These are phyloP conservation scores for Ceratitis capitata DNA, from an alignment of 1,140 invertebrate genomes.

Conservation along the genomic window DNA sequence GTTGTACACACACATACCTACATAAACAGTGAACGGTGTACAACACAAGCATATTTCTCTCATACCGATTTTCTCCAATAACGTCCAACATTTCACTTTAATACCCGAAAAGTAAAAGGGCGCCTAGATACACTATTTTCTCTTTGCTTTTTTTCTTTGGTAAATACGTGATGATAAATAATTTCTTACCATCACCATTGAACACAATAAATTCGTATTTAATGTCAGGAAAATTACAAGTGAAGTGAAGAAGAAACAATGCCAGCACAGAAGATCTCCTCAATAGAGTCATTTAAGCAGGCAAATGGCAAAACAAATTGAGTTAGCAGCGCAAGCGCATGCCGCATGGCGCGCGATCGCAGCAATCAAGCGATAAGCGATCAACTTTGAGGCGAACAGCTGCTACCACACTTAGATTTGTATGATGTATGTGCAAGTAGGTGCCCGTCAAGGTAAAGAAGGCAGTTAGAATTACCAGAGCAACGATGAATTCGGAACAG, in stretches of 20 bases:
- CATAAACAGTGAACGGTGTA: too few species aligned
- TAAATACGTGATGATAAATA: neutral
- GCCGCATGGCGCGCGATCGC: neutral
- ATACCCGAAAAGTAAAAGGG: neutral
- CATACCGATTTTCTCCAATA: neutral
- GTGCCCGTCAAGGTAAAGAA: neutral
- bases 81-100: neutral
- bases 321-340: neutral
- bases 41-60: neutral
- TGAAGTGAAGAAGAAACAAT: neutral
- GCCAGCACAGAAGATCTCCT: neutral
- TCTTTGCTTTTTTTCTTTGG: neutral
- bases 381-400: neutral
- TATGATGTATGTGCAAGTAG: neutral
- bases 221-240: neutral
- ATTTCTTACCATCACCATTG: neutral
- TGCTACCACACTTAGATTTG: neutral
- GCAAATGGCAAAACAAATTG: neutral
- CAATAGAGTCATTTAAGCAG: slow-evolving; percentile 10
- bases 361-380: neutral
- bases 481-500: neutral
- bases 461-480: neutral
- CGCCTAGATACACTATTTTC: neutral
- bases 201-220: slow-evolving; percentile 2
- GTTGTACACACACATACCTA: too few species aligned